Evolutionary conservation across 2,797 vertebrate genomes (phyloP).

Genomic region (Picus viridis): DNA sequence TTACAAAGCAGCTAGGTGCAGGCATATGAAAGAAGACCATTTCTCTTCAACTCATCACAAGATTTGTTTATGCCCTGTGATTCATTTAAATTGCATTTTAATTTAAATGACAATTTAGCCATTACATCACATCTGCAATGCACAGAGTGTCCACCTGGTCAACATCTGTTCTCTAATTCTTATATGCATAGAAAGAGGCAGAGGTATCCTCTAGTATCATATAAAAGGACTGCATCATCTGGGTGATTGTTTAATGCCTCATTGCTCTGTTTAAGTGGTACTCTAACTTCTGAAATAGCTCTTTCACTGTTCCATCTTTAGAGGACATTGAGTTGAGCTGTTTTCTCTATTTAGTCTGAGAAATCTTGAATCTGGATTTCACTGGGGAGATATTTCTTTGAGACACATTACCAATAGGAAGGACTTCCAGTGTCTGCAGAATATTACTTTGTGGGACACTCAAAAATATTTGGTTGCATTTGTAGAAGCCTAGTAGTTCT

Average conservation of each 20-base stretch:
- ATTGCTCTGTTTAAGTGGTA: background rate
- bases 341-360: background rate
- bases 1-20: slow-evolving; percentile 29
- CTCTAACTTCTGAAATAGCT: background rate
- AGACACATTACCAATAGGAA: background rate
- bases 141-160: background rate
- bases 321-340: background rate
- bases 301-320: background rate
- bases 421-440: background rate
- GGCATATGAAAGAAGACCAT: background rate
- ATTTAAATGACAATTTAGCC: slow-evolving; percentile 8
- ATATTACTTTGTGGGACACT: background rate
- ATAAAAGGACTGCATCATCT: background rate
- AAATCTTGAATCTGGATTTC: background rate
- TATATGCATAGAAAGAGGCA: background rate
- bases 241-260: background rate
- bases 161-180: background rate
- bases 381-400: background rate
- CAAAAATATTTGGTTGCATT: background rate
- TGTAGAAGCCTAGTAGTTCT: background rate
- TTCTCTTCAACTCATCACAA: slow-evolving; percentile 23
- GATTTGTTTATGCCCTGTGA: background rate
- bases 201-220: background rate
- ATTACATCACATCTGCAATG: background rate
- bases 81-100: slow-evolving; percentile 39